phyloP scores from a whole-genome alignment of 1,140 invertebrate species.

The Drosophila punjabiensis region DNA sequence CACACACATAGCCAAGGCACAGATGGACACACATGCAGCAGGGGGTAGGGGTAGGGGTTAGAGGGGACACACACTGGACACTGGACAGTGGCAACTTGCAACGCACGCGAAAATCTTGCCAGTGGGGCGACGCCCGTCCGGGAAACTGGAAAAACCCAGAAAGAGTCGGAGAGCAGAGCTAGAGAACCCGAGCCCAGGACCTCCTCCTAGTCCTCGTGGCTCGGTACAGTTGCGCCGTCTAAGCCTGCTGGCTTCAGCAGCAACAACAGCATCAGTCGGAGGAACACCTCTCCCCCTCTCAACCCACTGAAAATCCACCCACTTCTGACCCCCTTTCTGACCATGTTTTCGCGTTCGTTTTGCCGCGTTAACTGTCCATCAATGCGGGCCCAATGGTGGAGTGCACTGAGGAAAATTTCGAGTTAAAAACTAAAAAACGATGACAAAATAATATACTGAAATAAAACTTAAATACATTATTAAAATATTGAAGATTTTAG shows the following conservation, averaged over 20 bases:
- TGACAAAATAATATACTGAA: neutral
- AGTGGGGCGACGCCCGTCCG: slow-evolving; percentile 35
- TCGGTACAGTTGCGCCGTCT: slow-evolving; percentile 80
- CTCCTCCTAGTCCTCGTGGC: slow-evolving; percentile 23
- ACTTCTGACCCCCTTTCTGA: slow-evolving; percentile 18
- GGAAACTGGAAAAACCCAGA: slow-evolving; percentile 32
- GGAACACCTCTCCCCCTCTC: neutral
- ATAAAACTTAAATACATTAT: neutral
- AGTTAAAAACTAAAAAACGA: no score
- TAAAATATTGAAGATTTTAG: neutral
- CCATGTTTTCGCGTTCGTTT: slow-evolving; percentile 79
- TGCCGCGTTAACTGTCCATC: slow-evolving; percentile 83
- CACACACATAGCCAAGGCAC: slow-evolving; percentile 19
- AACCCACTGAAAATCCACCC: slow-evolving; percentile 2
- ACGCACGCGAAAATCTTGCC: slow-evolving; percentile 82
- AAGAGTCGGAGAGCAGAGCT: slow-evolving; percentile 7
- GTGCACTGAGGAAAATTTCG: slow-evolving; percentile 15
- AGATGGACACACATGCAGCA: slow-evolving; percentile 54
- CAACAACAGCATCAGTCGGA: slow-evolving; percentile 31
- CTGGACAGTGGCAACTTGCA: slow-evolving; percentile 65
- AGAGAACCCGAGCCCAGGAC: slow-evolving; percentile 17
- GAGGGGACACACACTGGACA: neutral
- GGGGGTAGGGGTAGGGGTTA: neutral
- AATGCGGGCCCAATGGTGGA: slow-evolving; percentile 66
- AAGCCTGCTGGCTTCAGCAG: slow-evolving; percentile 63